These are phyloP conservation scores for Siniperca scherzeri DNA, from an alignment of 2,797 vertebrate species.

Conservation along the genomic window DNA sequence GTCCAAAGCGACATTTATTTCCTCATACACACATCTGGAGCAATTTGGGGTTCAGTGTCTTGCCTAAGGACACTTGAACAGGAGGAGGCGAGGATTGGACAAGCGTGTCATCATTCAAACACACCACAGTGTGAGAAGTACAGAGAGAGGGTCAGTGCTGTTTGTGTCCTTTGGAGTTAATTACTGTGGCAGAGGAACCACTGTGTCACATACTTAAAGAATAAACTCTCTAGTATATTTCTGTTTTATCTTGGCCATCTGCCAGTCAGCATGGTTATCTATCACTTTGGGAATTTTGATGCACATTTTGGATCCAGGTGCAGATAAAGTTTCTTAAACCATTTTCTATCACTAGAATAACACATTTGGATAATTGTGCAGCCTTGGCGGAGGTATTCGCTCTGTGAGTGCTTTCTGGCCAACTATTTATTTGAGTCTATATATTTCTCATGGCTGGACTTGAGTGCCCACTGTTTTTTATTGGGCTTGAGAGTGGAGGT, in stretches of 20 bases:
- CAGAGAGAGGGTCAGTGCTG: neutral
- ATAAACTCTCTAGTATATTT: neutral
- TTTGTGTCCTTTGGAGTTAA: neutral
- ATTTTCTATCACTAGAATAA: conserved; percentile 6
- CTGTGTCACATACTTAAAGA: neutral
- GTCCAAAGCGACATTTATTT: neutral
- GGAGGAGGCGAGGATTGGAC: no score
- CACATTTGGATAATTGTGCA: neutral
- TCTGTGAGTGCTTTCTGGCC: neutral
- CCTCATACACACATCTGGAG: neutral
- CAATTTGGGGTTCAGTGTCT: neutral
- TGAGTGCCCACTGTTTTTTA: neutral
- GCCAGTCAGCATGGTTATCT: neutral
- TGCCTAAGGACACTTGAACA: neutral
- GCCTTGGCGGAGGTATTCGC: neutral
- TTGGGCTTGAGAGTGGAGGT: neutral
- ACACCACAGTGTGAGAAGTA: neutral
- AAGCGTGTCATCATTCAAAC: conserved; percentile 9
- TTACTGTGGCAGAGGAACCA: neutral
- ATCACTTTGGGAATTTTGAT: neutral
- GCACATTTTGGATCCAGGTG: neutral
- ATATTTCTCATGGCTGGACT: neutral
- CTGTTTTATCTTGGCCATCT: neutral
- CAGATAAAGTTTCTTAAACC: neutral
- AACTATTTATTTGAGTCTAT: neutral